These are phyloP conservation scores for Benitochromis conjunctus DNA, from an alignment of 2,113 vertebrate species.

Conservation along the genomic window DNA sequence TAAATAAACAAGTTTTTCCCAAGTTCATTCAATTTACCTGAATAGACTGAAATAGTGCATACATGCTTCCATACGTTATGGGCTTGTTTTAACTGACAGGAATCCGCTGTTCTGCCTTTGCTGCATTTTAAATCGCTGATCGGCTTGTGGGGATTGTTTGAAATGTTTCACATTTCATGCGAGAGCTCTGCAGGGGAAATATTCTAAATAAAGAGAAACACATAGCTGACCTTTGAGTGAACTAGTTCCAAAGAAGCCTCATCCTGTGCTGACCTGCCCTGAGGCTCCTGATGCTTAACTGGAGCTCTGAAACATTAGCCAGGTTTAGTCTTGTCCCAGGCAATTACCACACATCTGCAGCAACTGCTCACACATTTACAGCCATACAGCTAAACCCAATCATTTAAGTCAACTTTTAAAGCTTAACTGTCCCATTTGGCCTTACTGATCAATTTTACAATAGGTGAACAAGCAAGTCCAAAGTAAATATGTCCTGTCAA, in stretches of 20 bases:
- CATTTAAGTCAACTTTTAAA: background rate
- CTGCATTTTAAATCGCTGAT: background rate
- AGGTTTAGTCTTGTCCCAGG: slow-evolving; percentile 7
- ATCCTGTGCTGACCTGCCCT: slow-evolving; percentile 1
- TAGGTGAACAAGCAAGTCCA: background rate
- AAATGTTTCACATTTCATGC: slow-evolving; percentile 4
- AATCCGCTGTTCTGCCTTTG: background rate
- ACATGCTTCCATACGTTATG: background rate
- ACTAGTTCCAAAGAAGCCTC: background rate
- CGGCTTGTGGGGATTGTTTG: background rate
- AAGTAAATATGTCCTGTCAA: background rate
- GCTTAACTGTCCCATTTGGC: background rate
- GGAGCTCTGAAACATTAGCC: slow-evolving; percentile 1
- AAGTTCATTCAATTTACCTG: background rate
- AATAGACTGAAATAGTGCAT: background rate
- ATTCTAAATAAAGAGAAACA: background rate
- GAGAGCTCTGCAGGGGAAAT: background rate
- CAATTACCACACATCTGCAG: background rate
- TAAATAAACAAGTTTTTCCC: background rate
- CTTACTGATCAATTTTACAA: background rate
- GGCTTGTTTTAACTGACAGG: background rate
- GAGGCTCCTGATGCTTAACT: background rate
- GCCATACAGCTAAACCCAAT: background rate
- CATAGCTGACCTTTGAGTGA: background rate
- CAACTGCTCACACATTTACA: slow-evolving; percentile 22